A percentile compares a stretch with the other conserved stretches of the same genome.
Evolutionary conservation across 2,888 invertebrate species (phyloP).

Genomic region (Apeira syringaria): DNA sequence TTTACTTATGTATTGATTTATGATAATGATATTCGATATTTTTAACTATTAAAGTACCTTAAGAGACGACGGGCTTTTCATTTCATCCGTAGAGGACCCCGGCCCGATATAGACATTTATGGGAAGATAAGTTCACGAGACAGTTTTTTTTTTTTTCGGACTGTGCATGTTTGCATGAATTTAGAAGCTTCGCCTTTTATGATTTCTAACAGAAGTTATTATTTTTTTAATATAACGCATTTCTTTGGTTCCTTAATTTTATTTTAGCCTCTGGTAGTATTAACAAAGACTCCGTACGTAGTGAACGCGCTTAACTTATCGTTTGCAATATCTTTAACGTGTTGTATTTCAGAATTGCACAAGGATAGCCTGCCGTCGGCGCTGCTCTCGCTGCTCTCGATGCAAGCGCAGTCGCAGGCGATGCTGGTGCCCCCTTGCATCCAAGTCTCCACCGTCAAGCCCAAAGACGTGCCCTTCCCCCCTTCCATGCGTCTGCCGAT

Average conservation of each 20-base stretch:
- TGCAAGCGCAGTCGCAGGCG: slow-evolving; percentile 44
- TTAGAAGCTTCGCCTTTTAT: slow-evolving; percentile 81
- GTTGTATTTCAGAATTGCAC: slow-evolving; percentile 74
- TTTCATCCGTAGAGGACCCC: slow-evolving; percentile 44
- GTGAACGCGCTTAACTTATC: slow-evolving; percentile 62
- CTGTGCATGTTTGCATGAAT: slow-evolving; percentile 82
- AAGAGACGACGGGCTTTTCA: slow-evolving; percentile 51
- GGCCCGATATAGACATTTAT: slow-evolving; percentile 55
- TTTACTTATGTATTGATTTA: slow-evolving; percentile 66
- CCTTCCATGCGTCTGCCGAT: slow-evolving; percentile 30
- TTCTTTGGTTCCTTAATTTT: slow-evolving; percentile 84
- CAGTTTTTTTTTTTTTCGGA: slow-evolving; percentile 61
- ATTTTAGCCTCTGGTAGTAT: slow-evolving; percentile 81
- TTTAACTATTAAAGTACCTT: slow-evolving; percentile 72
- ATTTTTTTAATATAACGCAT: slow-evolving; percentile 78
- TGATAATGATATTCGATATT: slow-evolving; percentile 71
- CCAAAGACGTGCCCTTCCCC: not conserved
- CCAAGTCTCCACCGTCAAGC: slow-evolving; percentile 2
- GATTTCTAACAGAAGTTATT: slow-evolving; percentile 76
- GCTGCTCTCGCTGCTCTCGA: slow-evolving; percentile 74
- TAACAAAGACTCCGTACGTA: slow-evolving; percentile 78
- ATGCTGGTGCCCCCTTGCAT: slow-evolving; percentile 43
- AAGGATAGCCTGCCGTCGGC: slow-evolving; percentile 74
- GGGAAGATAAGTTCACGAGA: slow-evolving; percentile 73
- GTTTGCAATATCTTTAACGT: slow-evolving; percentile 76